Base-by-base conservation (phyloP, 2,888 invertebrate genomes). In the Heliothis peltigera region DNA sequence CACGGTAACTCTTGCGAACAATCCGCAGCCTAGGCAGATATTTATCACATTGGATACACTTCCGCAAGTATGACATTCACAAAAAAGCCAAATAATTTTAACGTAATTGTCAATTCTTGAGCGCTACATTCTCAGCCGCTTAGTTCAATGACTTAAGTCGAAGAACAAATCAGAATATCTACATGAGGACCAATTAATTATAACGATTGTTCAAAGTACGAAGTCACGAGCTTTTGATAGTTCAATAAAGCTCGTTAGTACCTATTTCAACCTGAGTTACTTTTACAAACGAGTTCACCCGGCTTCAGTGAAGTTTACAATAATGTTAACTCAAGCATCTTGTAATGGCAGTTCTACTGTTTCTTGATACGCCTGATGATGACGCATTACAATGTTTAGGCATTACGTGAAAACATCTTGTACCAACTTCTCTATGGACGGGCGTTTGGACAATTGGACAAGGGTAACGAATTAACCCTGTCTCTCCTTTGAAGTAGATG, bases 401-500 rank as follows among this genome's bases (percentile, higher is more conserved):
- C 43, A 65, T 66, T 75, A 69, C 59, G 57, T 63, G 63, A 51
- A 65, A 72, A 75, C 68, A 75, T 73, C 57, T 68, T n/a, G n/a
- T n/a, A n/a, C n/a, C n/a, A n/a, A n/a, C 61, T 63, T 66, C 61
- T 39, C 28, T 55, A 52, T 67, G 63, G 57, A 49, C 54, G 54
- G 32, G 43, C 28, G 60, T 35, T 62, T 64, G 62, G 61, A 76
- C 68, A 63, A 68, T 61, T 43, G 66, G 64, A 71, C 68, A 76
- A 75, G 66, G 76, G 64, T 79, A 65, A 76, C 74, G 67, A 73
- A 81, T 77, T 71, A 74, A 66, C 67, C 59, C 61, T 68, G 67
- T 70, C 53, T 74, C 70, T 70, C 48, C 52, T 69, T 71, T 74
- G 65, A 74, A 70, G 61, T 64, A 47, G 55, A 76, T 62, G 54